Evolutionary conservation across 2,888 invertebrate species (phyloP), one percentile per base, ranked within the genome.

Genomic region (Ichneumoninae sp.): DNA sequence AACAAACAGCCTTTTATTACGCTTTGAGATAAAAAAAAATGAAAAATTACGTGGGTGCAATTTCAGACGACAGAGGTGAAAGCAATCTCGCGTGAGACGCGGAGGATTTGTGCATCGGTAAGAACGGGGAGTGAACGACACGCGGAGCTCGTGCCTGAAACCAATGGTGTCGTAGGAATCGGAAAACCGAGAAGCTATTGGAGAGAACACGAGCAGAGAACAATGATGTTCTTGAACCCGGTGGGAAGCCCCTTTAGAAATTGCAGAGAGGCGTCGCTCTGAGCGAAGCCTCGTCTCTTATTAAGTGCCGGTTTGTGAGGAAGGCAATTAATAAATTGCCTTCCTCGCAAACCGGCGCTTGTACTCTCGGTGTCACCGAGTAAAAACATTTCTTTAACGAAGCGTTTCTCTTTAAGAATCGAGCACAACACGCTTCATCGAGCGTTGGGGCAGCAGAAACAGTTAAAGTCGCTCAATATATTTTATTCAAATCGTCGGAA

Each of bases 221-320:
- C 79, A 71, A 79, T 79, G 63, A 71, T 40, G 50, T 26, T 65
- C 65, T 79, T 63, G 78, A 78, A 65, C 40, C 30, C 63, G 4
- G 22, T 19, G 54, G 60, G 10, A 30, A 3, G 22, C 3, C 22
- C 8, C 60, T 69, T 44, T 77, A 22, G 47, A 57, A 47, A 77
- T 77, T 69, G 69, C 69, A 70, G 60, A 78, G 60, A 60, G 13
- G 77, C 40, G 57, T 69, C 30, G 57, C 68, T 16, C 54, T 19
- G 22, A 26, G 57, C 57, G 13, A 71, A 57, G 71, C 54, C 54
- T 54, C 54, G 52, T 60, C 33, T 33, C 57, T 36, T 60, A 78
- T 69, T 69, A 70, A 22, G 22, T 22, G 22, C 22, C 22, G 22
- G 22, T 22, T 22, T 22, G 22, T 22, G 22, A 22, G 22, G 22